Conservation (phyloP, 64 coral and sea anemone species). For the Actinia equina region DNA sequence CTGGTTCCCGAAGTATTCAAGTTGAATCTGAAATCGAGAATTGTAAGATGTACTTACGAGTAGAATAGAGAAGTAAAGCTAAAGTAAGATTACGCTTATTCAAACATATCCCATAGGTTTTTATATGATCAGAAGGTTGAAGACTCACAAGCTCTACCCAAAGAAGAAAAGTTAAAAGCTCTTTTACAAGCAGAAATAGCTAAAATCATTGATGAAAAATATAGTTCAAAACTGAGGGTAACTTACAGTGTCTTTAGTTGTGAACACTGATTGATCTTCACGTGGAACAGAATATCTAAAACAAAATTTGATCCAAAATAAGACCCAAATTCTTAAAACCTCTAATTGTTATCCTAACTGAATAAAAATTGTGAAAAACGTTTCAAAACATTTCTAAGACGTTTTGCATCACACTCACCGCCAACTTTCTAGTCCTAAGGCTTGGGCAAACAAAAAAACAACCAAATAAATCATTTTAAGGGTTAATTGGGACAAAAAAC, state of each 20-base stretch:
- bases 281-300: neutral
- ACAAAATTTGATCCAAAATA: neutral
- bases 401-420: conserved; percentile 20
- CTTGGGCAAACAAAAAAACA: neutral
- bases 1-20: conserved; percentile 37
- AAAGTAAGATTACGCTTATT: neutral
- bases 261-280: conserved; percentile 16
- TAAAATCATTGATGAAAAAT: too few species aligned
- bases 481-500: neutral
- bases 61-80: neutral
- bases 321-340: too few species aligned
- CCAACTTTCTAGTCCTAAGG: conserved; percentile 29
- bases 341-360: too few species aligned
- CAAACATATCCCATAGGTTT: neutral
- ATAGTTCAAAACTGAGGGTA: too few species aligned
- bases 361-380: neutral
- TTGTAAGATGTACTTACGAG: neutral
- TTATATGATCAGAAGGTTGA: neutral
- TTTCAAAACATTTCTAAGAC: neutral
- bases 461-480: neutral
- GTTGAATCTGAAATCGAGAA: neutral
- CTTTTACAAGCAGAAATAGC: neutral
- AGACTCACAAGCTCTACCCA: neutral
- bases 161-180: too few species aligned
- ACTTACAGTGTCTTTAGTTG: conserved; percentile 35